Conservation (phyloP, 2,113 vertebrate species). For the Burhinus oedicnemus region DNA sequence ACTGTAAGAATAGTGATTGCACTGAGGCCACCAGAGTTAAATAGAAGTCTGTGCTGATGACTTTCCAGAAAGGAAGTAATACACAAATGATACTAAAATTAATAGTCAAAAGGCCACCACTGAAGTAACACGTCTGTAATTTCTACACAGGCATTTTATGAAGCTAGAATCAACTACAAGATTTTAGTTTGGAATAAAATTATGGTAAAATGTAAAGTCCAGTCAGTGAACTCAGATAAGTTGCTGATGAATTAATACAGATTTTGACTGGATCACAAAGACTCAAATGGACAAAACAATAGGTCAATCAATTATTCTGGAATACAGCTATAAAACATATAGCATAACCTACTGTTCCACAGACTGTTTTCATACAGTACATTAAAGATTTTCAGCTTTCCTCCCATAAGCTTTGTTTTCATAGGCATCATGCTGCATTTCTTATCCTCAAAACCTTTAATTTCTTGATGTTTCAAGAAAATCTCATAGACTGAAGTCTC, state of each 20-base stretch:
- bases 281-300: neutral
- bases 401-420: neutral
- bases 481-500: neutral
- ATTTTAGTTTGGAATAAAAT: neutral
- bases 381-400: neutral
- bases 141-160: neutral
- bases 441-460: neutral
- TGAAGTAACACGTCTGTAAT: neutral
- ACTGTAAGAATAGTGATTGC: neutral
- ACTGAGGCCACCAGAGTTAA: neutral
- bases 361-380: neutral
- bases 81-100: rapidly evolving
- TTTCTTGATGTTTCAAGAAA: neutral
- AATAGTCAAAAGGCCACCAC: neutral
- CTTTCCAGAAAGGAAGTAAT: neutral
- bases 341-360: neutral
- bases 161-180: neutral
- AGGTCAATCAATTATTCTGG: neutral
- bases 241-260: neutral
- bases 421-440: neutral
- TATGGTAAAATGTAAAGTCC: neutral
- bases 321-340: neutral
- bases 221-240: neutral
- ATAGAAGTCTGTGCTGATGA: neutral
- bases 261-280: neutral